Evolutionary conservation across 2,888 invertebrate species (phyloP).

Genomic region (Saturnia japonica): DNA sequence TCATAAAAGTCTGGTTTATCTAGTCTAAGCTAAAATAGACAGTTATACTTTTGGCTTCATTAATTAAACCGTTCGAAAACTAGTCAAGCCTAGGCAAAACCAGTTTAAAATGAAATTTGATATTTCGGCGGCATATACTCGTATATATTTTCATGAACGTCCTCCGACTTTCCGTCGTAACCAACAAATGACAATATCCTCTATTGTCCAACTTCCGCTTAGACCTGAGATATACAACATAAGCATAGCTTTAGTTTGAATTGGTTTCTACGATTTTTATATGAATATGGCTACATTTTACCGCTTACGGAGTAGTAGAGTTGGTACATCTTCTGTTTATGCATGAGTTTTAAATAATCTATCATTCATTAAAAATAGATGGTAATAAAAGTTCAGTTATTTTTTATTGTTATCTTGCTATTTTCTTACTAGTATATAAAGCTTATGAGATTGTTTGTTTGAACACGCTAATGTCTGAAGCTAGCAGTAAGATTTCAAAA

Average conservation of each 20-base stretch:
- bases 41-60: background rate
- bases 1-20: background rate
- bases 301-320: background rate
- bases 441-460: no score
- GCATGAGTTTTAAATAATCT: no score
- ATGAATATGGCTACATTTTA: background rate
- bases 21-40: background rate
- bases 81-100: background rate
- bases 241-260: background rate
- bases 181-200: conserved; percentile 48
- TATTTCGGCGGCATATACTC: conserved; percentile 33
- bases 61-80: background rate
- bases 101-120: background rate
- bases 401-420: no score
- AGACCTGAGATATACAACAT: conserved; percentile 23
- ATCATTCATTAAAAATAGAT: no score
- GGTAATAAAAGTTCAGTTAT: no score
- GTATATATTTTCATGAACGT: conserved; percentile 49
- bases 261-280: background rate
- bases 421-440: no score
- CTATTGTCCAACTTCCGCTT: conserved; percentile 38
- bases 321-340: no score
- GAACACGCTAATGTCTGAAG: no score
- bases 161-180: conserved; percentile 38
- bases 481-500: no score